phyloP scores from a whole-genome alignment of 2,888 invertebrate species.

The Pammene fasciana region DNA sequence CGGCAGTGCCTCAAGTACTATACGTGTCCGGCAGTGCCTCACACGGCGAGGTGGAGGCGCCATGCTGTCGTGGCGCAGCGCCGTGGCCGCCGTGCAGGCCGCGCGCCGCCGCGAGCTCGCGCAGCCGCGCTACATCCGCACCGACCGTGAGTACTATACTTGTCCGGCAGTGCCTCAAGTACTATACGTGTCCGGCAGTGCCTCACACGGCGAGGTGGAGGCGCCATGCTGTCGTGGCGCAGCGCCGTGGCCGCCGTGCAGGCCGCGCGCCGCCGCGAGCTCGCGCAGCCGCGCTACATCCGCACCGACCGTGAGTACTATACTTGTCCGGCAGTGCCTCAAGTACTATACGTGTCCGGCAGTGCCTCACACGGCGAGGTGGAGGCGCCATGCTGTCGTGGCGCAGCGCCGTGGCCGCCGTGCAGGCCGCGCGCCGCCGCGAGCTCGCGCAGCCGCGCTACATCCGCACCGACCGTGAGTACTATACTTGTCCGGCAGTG shows the following conservation, averaged over 20 bases:
- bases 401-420: constrained; percentile 87
- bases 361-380: constrained; percentile 84
- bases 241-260: constrained; percentile 89
- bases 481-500: background rate
- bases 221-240: constrained; percentile 88
- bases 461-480: constrained; percentile 33
- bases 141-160: constrained; percentile 30
- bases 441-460: constrained; percentile 84
- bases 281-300: constrained; percentile 63
- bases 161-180: constrained; percentile 69
- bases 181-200: constrained; percentile 51
- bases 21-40: constrained; percentile 52
- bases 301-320: constrained; percentile 34
- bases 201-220: constrained; percentile 87
- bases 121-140: constrained; percentile 48
- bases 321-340: constrained; percentile 52
- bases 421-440: constrained; percentile 88
- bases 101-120: constrained; percentile 87
- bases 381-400: constrained; percentile 87
- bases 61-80: constrained; percentile 88
- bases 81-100: constrained; percentile 88
- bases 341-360: background rate
- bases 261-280: constrained; percentile 87
- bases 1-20: constrained; percentile 53
- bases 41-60: constrained; percentile 87